phyloP scores from a whole-genome alignment of 53 echinoderm and acorn worm genomes.

The Actinopyga echinites region DNA sequence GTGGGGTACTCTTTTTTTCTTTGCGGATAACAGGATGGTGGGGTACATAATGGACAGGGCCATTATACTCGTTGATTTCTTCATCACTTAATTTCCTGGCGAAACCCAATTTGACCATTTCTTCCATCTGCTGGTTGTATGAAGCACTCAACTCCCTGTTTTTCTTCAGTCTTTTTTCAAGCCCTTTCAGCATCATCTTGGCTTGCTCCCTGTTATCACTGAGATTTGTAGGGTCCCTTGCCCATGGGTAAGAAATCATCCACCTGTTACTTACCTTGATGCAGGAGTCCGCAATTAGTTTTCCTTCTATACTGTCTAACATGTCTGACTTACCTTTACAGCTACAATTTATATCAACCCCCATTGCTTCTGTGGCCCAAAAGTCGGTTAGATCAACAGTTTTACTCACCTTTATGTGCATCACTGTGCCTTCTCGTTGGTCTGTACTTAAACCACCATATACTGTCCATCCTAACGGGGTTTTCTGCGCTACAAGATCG shows the following conservation, averaged over 20 bases:
- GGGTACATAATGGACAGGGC: conserved; percentile 51
- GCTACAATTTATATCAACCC: conserved; percentile 6
- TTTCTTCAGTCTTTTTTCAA: conserved; percentile 7
- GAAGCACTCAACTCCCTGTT: background rate
- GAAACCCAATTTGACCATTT: conserved; percentile 27
- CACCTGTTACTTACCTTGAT: conserved; percentile 8
- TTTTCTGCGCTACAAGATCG: conserved; percentile 10
- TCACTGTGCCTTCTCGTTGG: background rate
- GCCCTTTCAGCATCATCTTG: conserved; percentile 25
- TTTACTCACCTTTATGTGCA: conserved; percentile 22
- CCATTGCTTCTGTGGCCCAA: conserved; percentile 25
- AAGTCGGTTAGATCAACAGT: conserved; percentile 17
- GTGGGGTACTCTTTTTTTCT: conserved; percentile 36
- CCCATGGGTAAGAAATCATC: conserved; percentile 39
- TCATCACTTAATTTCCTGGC: background rate
- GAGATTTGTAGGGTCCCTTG: conserved; percentile 7
- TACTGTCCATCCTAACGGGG: conserved; percentile 38
- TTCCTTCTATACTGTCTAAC: background rate
- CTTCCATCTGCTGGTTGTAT: conserved; percentile 10
- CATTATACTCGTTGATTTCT: conserved; percentile 13
- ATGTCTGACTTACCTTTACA: background rate
- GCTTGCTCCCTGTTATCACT: conserved; percentile 28
- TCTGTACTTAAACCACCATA: conserved; percentile 3
- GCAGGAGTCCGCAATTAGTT: conserved; percentile 22
- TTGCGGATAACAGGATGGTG: conserved; percentile 42